Evolutionary conservation across 2,797 vertebrate species (phyloP).

Genomic region (Crenuchus spilurus): DNA sequence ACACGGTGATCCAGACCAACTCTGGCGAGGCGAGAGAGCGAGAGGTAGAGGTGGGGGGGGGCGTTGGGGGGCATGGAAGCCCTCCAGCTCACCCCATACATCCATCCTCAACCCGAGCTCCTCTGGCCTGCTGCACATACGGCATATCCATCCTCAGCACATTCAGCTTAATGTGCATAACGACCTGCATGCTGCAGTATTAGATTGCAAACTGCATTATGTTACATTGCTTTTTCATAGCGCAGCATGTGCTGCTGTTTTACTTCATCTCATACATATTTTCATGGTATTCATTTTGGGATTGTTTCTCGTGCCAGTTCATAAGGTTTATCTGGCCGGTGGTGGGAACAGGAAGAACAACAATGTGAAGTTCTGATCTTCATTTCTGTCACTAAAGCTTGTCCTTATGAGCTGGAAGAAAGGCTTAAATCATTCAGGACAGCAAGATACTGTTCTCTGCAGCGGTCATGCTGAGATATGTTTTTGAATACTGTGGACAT

Average conservation of each 20-base stretch:
- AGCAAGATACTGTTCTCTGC: constrained; percentile 5
- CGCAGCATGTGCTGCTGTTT: constrained; percentile 26
- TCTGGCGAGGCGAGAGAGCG: constrained; percentile 21
- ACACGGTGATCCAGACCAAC: constrained; percentile 54
- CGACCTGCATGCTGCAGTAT: constrained; percentile 42
- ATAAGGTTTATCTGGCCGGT: constrained; percentile 1
- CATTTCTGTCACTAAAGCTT: not conserved
- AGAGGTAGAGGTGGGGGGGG: constrained; percentile 1
- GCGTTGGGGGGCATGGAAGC: constrained; percentile 54
- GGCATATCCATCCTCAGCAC: constrained; percentile 59
- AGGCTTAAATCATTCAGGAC: constrained; percentile 3
- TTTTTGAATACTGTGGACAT: constrained; percentile 13
- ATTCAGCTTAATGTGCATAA: constrained; percentile 51
- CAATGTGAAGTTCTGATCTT: not conserved
- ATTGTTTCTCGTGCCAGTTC: constrained; percentile 6
- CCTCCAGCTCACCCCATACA: constrained; percentile 58
- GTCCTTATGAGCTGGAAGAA: constrained; percentile 5
- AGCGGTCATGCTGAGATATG: constrained; percentile 9
- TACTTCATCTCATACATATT: not conserved
- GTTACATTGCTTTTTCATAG: constrained; percentile 21
- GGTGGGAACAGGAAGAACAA: not conserved
- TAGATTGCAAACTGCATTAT: constrained; percentile 46
- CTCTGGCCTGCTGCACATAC: constrained; percentile 44
- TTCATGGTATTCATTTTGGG: not conserved
- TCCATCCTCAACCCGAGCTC: constrained; percentile 50